Base-by-base conservation (phyloP, 2,888 invertebrate species). In the Adelphocoris suturalis region DNA sequence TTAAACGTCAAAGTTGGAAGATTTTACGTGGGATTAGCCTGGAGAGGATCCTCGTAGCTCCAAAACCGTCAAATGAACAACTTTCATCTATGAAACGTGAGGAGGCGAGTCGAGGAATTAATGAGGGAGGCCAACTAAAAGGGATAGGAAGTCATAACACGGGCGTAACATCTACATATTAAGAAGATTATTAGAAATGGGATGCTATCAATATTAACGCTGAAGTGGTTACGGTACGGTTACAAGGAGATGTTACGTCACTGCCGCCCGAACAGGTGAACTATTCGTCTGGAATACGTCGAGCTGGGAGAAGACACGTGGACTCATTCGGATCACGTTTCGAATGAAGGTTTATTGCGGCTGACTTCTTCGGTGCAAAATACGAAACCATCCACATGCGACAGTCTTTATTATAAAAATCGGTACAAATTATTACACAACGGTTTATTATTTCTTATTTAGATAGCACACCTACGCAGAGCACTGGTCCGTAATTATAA, bases 141-240 rank as follows among this genome's bases (percentile, higher is more conserved):
- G 68, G 19, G 23, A 23, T 68, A 68, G 68, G 68, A 68, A 68
- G 68, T 68, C 68, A 68, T 68, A 23, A 23, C 68, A 68, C 4
- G 68, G 68, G 68, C 68, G 23, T 68, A 68, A 68, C 68, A 68
- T 68, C 68, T 23, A 23, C 23, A 68, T 68, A 68, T 23, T 57
- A 27, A 68, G 68, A 68, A 23, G 68, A 68, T 68, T 68, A 37
- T 37, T 68, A 11, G 23, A 23, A 23, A 68, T 23, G 19, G 68
- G 68, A 68, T 19, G 68, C 23, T 68, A 68, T 68, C 68, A 68
- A 68, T 68, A 68, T 23, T 68, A 61, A n/a, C 61, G 9, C 19
- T 68, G 68, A 68, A 27, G 23, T 2, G 68, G 23, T 68, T 68
- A 68, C 23, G 68, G 68, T 27, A 68, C 2, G 23, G 23, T 57